phyloP scores from a whole-genome alignment of 2,888 invertebrate genomes.

The Drosophila prostipennis region DNA sequence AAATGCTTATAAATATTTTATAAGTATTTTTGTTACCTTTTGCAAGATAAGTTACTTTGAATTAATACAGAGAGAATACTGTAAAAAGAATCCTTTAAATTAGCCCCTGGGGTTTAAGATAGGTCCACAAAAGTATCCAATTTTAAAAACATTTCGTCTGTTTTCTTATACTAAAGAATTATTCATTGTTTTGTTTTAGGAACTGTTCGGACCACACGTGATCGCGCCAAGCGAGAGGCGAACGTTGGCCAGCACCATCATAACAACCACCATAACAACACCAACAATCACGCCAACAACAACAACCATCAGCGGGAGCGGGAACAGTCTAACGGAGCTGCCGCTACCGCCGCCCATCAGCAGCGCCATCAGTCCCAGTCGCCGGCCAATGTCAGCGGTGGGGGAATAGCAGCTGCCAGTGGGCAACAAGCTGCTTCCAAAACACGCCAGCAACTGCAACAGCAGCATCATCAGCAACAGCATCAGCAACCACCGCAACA shows the following conservation, averaged over 20 bases:
- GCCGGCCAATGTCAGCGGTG: constrained; percentile 62
- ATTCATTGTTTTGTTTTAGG: constrained; percentile 45
- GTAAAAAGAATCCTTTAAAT: neutral
- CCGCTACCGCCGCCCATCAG: constrained; percentile 13
- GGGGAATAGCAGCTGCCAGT: constrained; percentile 52
- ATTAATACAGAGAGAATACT: too few relatives aligned
- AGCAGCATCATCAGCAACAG: constrained; percentile 49
- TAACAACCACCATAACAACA: constrained; percentile 61
- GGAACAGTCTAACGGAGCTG: constrained; percentile 44
- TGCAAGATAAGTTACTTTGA: too few relatives aligned
- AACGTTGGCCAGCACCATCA: constrained; percentile 77
- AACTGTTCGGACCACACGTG: constrained; percentile 83
- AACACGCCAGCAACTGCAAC: constrained; percentile 68
- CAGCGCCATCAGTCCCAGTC: constrained; percentile 68
- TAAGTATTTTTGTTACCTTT: too few relatives aligned
- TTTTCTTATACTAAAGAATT: neutral
- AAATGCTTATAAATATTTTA: too few relatives aligned
- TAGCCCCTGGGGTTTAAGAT: neutral
- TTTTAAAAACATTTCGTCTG: neutral
- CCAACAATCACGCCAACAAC: constrained; percentile 59
- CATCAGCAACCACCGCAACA: constrained; percentile 51
- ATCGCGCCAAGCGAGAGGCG: constrained; percentile 84
- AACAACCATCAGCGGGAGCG: constrained; percentile 51
- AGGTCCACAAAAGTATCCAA: neutral
- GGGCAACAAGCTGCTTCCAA: constrained; percentile 68